phyloP scores from a whole-genome alignment of 2,888 invertebrate genomes.

The Bellardia bayeri region DNA sequence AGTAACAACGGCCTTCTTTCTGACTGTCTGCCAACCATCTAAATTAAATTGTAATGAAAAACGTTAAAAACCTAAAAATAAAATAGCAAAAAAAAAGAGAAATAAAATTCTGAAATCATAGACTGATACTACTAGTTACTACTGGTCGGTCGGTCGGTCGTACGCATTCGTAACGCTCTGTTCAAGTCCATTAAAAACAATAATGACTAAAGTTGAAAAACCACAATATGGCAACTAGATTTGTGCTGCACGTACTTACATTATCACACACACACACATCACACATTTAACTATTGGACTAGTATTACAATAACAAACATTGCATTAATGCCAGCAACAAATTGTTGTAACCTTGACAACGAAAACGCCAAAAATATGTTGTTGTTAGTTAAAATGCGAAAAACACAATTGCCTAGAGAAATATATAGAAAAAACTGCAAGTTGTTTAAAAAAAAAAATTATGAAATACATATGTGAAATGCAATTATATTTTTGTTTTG shows the following conservation, averaged over 20 bases:
- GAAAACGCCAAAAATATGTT: conserved; percentile 56
- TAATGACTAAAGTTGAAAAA: conserved; percentile 67
- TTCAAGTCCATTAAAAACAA: conserved; percentile 72
- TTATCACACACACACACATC: neutral
- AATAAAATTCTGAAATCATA: conserved; percentile 62
- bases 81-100: neutral
- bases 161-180: conserved; percentile 12
- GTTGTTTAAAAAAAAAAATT: neutral
- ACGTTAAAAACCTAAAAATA: neutral
- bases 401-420: neutral
- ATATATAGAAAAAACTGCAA: conserved; percentile 7
- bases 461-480: conserved; percentile 10
- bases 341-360: conserved; percentile 71
- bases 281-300: conserved; percentile 13
- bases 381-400: conserved; percentile 6
- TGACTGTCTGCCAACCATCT: conserved; percentile 34
- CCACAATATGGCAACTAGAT: conserved; percentile 68
- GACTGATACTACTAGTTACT: conserved; percentile 5
- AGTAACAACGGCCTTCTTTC: conserved; percentile 27
- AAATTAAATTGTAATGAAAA: conserved; percentile 26
- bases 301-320: conserved; percentile 23
- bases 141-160: conserved; percentile 7
- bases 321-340: conserved; percentile 35
- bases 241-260: conserved; percentile 16
- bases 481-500: neutral